Percentiles rank a stretch among this genome's conserved stretches.
phyloP scores from a whole-genome alignment of 2,888 invertebrate genomes.

The Aleiodes testaceus region DNA sequence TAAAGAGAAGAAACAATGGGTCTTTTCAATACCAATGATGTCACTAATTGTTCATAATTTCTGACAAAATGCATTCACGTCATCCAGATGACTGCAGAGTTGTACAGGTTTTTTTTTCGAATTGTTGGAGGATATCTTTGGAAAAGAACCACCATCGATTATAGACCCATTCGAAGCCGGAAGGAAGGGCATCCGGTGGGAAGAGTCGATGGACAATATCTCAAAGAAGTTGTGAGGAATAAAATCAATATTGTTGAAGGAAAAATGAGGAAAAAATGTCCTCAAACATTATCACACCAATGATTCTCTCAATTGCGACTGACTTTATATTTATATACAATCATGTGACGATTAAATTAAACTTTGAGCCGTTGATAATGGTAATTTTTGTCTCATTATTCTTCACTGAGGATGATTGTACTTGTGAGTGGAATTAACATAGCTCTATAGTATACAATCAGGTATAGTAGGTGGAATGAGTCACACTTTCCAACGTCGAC shows the following conservation, averaged over 20 bases:
- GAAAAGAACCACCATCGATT: too few species aligned
- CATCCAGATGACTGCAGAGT: neutral
- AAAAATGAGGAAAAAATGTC: too few species aligned
- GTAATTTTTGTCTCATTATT: slow-evolving; percentile 19
- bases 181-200: too few species aligned
- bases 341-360: neutral
- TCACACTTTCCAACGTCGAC: slow-evolving; percentile 21
- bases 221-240: too few species aligned
- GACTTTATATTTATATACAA: neutral
- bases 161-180: too few species aligned
- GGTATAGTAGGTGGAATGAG: slow-evolving; percentile 39
- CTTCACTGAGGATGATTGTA: neutral
- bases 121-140: too few species aligned
- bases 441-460: slow-evolving; percentile 6
- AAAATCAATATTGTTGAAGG: too few species aligned
- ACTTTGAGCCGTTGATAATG: slow-evolving; percentile 1
- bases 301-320: too few species aligned
- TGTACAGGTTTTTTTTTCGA: too few species aligned
- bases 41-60: slow-evolving; percentile 28
- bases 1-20: slow-evolving; percentile 10
- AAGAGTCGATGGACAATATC: too few species aligned
- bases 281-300: too few species aligned
- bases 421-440: slow-evolving; percentile 18
- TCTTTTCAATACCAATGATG: slow-evolving; percentile 23
- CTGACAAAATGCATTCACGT: slow-evolving; percentile 1